Base-by-base conservation (phyloP, 2,797 vertebrate genomes). In the Xenentodon cancila region DNA sequence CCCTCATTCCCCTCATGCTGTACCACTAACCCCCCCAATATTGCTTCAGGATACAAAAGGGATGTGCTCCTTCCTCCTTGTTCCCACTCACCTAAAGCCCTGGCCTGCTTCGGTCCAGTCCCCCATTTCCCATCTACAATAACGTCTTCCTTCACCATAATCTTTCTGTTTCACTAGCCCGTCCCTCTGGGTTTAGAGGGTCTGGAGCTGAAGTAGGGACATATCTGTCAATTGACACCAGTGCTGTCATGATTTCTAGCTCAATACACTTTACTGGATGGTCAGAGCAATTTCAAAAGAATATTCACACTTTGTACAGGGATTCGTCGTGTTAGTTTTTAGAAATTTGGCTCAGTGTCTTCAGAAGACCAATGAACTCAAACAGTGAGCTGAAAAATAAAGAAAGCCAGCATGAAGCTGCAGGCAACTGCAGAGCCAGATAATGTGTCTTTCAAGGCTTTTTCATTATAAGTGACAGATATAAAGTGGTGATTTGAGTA, bases 101-200 rank as follows among this genome's bases (percentile, higher is more conserved):
- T 68, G 61, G 68, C 68, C 80, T 84, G 70, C 54, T 82, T 81
- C 78, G 73, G 70, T 73, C 79, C 80, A 82, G 81, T 86, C 82
- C 77, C 68, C 80, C 66, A 90, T 85, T 88, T 89, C 84, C 86
- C 84, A 88, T 88, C 77, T 81, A 88, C 86, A 89, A 90, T 85
- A 89, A 86, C 84, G 83, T 79, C 79, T 82, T 75, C 79, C 79
- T 78, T 88, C 91, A 88, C 77, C 84, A 82, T 61, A 87, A 93
- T 94, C 91, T 92, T 91, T 91, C 92, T 91, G 91, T 95, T 94
- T 92, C 88, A 90, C 92, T 82, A 91, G 75, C 75, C 82, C 90
- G 85, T 94, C 92, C 91, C 87, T 83, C n/a, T 68, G 82, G 91
- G 89, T 91, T n/a, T 82, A 88, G 80, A 68, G 71, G 86, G 90